These are phyloP conservation scores for Dinothrombium tinctorium DNA, from an alignment of 1,140 invertebrate species.

Conservation along the genomic window DNA sequence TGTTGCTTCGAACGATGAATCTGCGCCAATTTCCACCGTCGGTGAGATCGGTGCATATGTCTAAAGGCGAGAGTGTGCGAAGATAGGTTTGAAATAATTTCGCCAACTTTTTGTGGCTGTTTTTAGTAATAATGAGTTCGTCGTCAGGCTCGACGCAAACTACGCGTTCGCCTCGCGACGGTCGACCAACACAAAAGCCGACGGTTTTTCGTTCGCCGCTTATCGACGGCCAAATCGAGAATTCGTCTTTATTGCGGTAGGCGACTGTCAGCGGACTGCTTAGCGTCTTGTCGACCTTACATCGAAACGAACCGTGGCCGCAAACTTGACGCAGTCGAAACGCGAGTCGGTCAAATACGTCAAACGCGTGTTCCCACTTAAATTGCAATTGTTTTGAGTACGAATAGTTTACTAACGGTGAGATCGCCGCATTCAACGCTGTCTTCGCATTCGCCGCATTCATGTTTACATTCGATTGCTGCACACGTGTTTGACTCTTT, in stretches of 20 bases:
- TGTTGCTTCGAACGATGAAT: conserved; percentile 43
- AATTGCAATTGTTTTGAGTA: no score
- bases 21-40: conserved; percentile 69
- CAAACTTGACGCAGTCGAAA: no score
- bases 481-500: no score
- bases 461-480: no score
- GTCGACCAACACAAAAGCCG: conserved; percentile 22
- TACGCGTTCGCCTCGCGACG: conserved; percentile 14
- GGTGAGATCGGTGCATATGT: conserved; percentile 4
- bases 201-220: conserved; percentile 25
- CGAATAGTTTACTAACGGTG: no score
- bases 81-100: conserved; percentile 18
- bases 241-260: conserved; percentile 28
- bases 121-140: conserved; percentile 19
- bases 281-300: conserved; percentile 11
- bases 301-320: no score
- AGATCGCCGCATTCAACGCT: no score
- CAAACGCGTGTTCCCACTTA: no score
- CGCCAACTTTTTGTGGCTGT: conserved; percentile 20
- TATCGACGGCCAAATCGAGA: conserved; percentile 21
- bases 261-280: conserved; percentile 18
- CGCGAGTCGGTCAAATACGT: no score
- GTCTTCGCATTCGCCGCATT: no score
- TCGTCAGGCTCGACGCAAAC: conserved; percentile 19
- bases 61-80: conserved; percentile 7